phyloP scores from a whole-genome alignment of 2,888 invertebrate species.

The Philonicus albiceps region DNA sequence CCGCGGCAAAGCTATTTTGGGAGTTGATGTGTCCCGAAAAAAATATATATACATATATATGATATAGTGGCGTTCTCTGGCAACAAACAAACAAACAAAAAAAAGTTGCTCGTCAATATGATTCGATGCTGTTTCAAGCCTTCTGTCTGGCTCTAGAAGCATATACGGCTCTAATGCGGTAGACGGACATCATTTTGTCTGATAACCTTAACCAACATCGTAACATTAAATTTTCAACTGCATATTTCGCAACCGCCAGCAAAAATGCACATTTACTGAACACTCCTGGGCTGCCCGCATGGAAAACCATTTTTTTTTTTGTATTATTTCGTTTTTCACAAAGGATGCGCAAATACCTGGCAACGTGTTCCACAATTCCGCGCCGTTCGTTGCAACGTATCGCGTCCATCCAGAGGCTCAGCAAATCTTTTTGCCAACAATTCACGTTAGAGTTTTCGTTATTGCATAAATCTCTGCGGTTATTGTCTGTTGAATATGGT shows the following conservation, averaged over 20 bases:
- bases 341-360: constrained; percentile 33
- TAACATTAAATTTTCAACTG: constrained; percentile 24
- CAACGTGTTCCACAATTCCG: not conserved
- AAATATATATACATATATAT: too few species aligned
- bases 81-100: not conserved
- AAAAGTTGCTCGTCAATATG: not conserved
- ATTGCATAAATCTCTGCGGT: constrained; percentile 38
- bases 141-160: not conserved
- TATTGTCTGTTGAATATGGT: constrained; percentile 26
- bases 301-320: not conserved
- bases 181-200: not conserved
- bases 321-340: not conserved
- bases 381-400: not conserved
- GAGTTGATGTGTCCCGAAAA: not conserved
- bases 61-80: not conserved
- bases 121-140: not conserved
- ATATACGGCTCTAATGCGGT: not conserved
- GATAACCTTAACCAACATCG: constrained; percentile 8
- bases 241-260: not conserved
- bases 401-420: not conserved
- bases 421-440: constrained; percentile 12
- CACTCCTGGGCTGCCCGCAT: not conserved
- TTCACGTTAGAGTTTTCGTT: constrained; percentile 31
- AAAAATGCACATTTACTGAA: not conserved
- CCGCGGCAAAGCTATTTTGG: not conserved